phyloP scores from a whole-genome alignment of 2,888 invertebrate species.

The Oligia latruncula region DNA sequence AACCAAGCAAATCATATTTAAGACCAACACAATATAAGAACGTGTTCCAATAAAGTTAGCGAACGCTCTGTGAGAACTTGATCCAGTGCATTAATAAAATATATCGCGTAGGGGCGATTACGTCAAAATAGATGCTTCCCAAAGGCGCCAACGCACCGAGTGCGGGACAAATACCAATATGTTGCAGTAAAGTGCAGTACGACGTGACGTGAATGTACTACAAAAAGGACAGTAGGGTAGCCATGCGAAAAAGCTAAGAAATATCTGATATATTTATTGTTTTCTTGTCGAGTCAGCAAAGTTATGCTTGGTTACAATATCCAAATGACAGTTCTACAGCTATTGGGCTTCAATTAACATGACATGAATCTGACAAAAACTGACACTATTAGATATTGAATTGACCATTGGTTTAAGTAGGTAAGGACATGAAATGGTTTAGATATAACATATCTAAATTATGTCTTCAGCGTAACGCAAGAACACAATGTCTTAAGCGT shows the following conservation, averaged over 20 bases:
- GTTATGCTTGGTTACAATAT: neutral
- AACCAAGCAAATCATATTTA: slow-evolving; percentile 61
- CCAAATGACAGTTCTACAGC: neutral
- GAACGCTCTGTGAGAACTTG: slow-evolving; percentile 73
- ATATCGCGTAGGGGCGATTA: slow-evolving; percentile 76
- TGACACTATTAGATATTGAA: neutral
- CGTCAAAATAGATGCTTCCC: slow-evolving; percentile 73
- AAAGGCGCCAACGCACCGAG: slow-evolving; percentile 80
- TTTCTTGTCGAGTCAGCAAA: neutral
- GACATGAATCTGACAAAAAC: neutral
- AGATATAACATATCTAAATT: neutral
- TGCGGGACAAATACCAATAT: slow-evolving; percentile 81
- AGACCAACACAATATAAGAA: slow-evolving; percentile 57
- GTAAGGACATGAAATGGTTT: neutral
- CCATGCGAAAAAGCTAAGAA: slow-evolving; percentile 30
- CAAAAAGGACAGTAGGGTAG: slow-evolving; percentile 53
- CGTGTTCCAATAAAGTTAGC: slow-evolving; percentile 61
- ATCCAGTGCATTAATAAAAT: slow-evolving; percentile 77
- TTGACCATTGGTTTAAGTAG: neutral
- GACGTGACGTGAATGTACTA: slow-evolving; percentile 66
- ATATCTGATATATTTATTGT: neutral
- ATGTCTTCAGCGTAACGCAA: neutral
- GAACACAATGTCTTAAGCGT: neutral
- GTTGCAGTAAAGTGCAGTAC: slow-evolving; percentile 71
- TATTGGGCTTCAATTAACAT: neutral